phyloP scores from a whole-genome alignment of 2,797 vertebrate genomes.

The Coilia nasus region DNA sequence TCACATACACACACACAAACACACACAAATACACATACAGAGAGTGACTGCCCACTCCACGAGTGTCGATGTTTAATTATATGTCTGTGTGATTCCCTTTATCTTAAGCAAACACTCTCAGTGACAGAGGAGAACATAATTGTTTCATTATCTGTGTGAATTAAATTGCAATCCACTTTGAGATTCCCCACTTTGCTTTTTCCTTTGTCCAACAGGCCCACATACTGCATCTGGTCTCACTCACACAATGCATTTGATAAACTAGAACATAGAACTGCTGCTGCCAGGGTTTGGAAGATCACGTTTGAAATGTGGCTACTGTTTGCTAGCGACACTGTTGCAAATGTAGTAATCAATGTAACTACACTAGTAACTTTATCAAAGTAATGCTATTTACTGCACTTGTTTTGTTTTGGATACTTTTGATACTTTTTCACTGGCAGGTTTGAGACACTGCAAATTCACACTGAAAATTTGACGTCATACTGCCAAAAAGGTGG shows the following conservation, averaged over 20 bases:
- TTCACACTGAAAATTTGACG: no score
- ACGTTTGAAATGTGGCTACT: no score
- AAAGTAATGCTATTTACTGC: no score
- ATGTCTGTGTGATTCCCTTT: constrained; percentile 36
- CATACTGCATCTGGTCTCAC: constrained; percentile 60
- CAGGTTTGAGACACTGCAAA: no score
- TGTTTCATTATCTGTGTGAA: constrained; percentile 55
- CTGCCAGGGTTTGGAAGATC: no score
- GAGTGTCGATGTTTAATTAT: constrained; percentile 48
- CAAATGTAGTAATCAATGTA: no score
- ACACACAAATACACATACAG: constrained; percentile 27
- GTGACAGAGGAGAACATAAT: constrained; percentile 48
- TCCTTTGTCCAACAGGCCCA: constrained; percentile 57
- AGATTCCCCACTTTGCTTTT: constrained; percentile 49
- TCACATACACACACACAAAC: neutral
- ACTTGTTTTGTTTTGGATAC: no score
- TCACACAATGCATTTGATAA: constrained; percentile 66
- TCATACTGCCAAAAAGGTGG: no score
- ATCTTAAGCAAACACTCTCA: constrained; percentile 52
- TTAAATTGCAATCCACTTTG: constrained; percentile 54
- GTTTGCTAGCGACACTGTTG: no score
- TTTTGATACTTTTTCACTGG: no score
- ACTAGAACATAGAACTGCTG: constrained; percentile 69
- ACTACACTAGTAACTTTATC: no score
- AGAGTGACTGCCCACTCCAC: constrained; percentile 3